phyloP scores from a whole-genome alignment of 2,888 invertebrate species.

The Pegoplata infirma region DNA sequence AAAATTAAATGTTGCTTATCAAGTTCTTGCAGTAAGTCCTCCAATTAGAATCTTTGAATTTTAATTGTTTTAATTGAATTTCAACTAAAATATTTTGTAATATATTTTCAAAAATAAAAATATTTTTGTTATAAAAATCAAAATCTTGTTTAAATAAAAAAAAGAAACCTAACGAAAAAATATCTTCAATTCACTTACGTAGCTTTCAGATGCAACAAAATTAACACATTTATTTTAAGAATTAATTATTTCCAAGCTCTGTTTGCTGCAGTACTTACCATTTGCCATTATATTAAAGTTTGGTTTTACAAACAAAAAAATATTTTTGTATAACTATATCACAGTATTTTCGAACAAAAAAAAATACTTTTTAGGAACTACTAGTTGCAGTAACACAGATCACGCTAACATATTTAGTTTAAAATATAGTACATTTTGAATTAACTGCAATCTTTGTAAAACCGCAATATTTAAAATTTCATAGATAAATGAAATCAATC shows the following conservation, averaged over 20 bases:
- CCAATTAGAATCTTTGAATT: no score
- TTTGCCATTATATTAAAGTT: conserved; percentile 15
- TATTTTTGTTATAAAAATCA: no score
- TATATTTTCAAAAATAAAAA: no score
- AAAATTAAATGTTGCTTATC: no score
- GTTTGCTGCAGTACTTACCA: conserved; percentile 19
- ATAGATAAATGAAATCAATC: conserved; percentile 40
- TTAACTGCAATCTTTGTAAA: neutral
- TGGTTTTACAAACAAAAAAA: neutral
- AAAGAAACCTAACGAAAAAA: no score
- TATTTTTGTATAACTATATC: neutral
- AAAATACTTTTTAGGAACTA: conserved; percentile 5
- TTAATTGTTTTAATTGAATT: no score
- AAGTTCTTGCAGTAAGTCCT: no score
- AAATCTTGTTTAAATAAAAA: no score
- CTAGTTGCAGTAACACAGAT: conserved; percentile 23
- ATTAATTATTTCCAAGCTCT: neutral
- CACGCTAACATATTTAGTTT: conserved; percentile 10
- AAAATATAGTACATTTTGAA: neutral
- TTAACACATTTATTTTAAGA: no score
- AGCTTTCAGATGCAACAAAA: neutral
- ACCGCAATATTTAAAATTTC: conserved; percentile 30
- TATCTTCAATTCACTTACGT: no score
- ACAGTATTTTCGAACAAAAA: neutral
- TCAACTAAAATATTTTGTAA: no score